These are phyloP conservation scores for Amphiprion clarkii DNA, from an alignment of 2,797 vertebrate species.

Conservation along the genomic window DNA sequence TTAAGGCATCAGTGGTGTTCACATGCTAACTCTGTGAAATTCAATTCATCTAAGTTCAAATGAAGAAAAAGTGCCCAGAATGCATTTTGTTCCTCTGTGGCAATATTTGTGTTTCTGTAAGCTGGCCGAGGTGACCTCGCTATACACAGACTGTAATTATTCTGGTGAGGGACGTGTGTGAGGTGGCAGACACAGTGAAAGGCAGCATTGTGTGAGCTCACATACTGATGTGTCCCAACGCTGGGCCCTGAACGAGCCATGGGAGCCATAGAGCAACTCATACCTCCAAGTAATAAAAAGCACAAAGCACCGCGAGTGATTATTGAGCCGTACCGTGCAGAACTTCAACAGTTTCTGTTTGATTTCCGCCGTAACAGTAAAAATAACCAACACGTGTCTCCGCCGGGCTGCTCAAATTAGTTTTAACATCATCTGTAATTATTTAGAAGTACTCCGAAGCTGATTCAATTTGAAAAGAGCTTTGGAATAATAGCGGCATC, in stretches of 20 bases:
- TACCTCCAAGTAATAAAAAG: constrained; percentile 63
- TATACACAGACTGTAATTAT: constrained; percentile 85
- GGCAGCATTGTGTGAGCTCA: constrained; percentile 84
- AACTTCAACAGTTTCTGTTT: constrained; percentile 16
- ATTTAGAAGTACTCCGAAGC: constrained; percentile 20
- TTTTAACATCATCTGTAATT: constrained; percentile 30
- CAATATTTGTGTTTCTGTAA: constrained; percentile 88
- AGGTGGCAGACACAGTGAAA: constrained; percentile 83
- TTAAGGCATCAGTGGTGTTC: constrained; percentile 79
- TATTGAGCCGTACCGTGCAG: constrained; percentile 23
- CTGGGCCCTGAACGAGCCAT: constrained; percentile 56
- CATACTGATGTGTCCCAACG: constrained; percentile 80
- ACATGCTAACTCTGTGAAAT: constrained; percentile 84
- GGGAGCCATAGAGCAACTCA: constrained; percentile 62
- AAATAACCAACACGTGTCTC: not conserved
- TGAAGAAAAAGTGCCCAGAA: constrained; percentile 78
- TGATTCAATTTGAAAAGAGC: constrained; percentile 43
- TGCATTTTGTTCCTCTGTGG: constrained; percentile 86
- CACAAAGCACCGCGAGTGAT: constrained; percentile 43
- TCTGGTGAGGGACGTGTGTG: constrained; percentile 77
- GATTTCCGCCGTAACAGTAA: constrained; percentile 13
- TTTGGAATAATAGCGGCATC: constrained; percentile 42
- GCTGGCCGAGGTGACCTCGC: constrained; percentile 83
- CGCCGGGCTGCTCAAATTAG: not conserved
- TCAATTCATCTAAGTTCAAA: constrained; percentile 83